These are phyloP conservation scores for Acanthosoma haemorrhoidale DNA, from an alignment of 2,888 invertebrate genomes.

Conservation along the genomic window DNA sequence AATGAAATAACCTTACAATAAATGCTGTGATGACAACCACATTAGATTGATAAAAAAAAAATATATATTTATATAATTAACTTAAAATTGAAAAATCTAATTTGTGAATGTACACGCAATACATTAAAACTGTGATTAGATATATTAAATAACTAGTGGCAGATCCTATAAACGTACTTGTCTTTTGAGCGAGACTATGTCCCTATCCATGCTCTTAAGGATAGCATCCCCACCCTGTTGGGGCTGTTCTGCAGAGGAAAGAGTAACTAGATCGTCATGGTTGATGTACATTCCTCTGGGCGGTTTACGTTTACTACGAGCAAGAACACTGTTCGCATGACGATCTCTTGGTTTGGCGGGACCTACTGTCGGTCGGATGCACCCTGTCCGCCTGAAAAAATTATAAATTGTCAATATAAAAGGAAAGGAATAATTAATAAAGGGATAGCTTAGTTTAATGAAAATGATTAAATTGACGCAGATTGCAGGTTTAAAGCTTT, in stretches of 20 bases:
- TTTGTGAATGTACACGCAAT: background rate
- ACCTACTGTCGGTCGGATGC: conserved; percentile 72
- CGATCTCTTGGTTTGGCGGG: conserved; percentile 51
- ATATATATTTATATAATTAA: background rate
- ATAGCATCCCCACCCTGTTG: conserved; percentile 73
- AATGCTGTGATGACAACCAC: no score
- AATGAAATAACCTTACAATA: no score
- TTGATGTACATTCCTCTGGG: conserved; percentile 96
- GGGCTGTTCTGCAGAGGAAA: conserved; percentile 67
- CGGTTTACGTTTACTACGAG: conserved; percentile 66
- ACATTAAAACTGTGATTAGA: background rate
- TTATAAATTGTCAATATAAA: background rate
- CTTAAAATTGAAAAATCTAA: background rate
- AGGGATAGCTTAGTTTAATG: no score
- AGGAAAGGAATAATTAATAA: background rate
- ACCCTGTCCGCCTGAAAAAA: conserved; percentile 67
- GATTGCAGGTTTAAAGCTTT: no score
- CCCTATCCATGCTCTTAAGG: conserved; percentile 87
- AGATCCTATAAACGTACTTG: conserved; percentile 68
- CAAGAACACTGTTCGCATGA: conserved; percentile 44
- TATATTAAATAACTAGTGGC: background rate
- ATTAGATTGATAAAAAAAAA: background rate
- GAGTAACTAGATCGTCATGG: conserved; percentile 89
- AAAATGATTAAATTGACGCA: no score
- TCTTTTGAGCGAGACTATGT: conserved; percentile 89